Evolutionary conservation across 2,888 invertebrate species (phyloP), one percentile per base, ranked within the genome.

Genomic region (Mythimna lalbum): DNA sequence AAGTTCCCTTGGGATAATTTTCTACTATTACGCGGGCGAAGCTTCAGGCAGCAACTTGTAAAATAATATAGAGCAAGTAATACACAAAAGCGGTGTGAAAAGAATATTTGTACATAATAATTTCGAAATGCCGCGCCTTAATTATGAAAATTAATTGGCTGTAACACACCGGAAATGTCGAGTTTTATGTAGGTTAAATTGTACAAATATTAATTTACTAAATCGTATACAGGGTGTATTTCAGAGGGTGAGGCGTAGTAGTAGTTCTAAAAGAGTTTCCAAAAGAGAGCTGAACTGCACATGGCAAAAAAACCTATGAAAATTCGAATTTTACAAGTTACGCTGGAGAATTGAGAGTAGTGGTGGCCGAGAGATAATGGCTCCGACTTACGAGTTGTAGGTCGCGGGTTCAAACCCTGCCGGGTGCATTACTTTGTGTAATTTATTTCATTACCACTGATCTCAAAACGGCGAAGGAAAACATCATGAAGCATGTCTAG

Each of bases 91-190:
- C 27, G 14, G 12, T 31, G 33, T 23, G 4, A 43, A 77, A 55
- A 50, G 81, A 50, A 50, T 36, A 49, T 69, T 47, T 43, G 36
- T 61, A 57, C 52, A 19, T n/a, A 65, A 47, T 43, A 60, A 63
- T 53, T 52, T 27, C 21, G 33, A 60, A 63, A 63, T 50, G 55
- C 53, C 71, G 59, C 80, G 61, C 85, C 21, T 14, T 57, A 47
- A 61, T 68, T 84, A 70, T 60, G 70, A 50, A 50, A 75, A 69
- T 63, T 55, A 81, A 82, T 70, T 69, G 74, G 36, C 47, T 23
- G 27, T 39, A 23, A 55, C 60, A 73, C 62, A 31, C 66, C 68
- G 68, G 66, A 71, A 70, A 63, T 71, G 39, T 36, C 61, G 59
- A 64, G 75, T 57, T 66, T 39, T 21, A 39, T 50, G 43, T 61